Percentiles rank a stretch among this genome's conserved stretches.
Evolutionary conservation across 2,797 vertebrate species (phyloP).

Genomic region (Coregonus suidteri): DNA sequence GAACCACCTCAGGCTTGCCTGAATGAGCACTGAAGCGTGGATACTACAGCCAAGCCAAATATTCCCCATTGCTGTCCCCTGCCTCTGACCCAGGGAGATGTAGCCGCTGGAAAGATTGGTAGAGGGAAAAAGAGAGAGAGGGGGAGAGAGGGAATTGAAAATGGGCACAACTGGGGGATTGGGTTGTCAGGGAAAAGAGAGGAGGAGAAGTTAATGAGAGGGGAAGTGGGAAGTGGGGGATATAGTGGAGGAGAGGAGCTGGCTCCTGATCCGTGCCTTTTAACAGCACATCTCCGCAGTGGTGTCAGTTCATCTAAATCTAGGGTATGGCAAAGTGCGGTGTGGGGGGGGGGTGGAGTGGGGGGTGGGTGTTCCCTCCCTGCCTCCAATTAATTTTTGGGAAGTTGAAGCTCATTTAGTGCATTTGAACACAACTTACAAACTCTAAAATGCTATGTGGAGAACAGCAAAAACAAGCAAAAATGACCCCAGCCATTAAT

Average conservation of each 20-base stretch:
- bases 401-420: too few species aligned
- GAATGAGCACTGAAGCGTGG: background rate
- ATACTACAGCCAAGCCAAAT: background rate
- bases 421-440: too few species aligned
- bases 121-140: conserved; percentile 17
- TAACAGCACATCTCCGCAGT: conserved; percentile 53
- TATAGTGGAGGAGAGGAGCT: background rate
- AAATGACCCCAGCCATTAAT: too few species aligned
- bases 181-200: conserved; percentile 27
- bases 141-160: background rate
- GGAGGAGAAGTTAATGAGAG: conserved; percentile 9
- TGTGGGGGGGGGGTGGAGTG: too few species aligned
- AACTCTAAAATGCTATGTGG: too few species aligned
- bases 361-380: too few species aligned
- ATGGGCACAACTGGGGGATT: conserved; percentile 19
- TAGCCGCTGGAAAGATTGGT: conserved; percentile 6
- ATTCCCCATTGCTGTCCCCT: conserved; percentile 22
- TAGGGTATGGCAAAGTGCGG: too few species aligned
- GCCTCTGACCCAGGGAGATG: conserved; percentile 26
- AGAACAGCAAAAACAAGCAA: too few species aligned
- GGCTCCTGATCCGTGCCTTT: conserved; percentile 47
- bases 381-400: too few species aligned
- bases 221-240: too few species aligned
- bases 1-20: background rate
- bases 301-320: too few species aligned